phyloP scores from a whole-genome alignment of 2,888 invertebrate species.

The Meiosimyza platycephala region DNA sequence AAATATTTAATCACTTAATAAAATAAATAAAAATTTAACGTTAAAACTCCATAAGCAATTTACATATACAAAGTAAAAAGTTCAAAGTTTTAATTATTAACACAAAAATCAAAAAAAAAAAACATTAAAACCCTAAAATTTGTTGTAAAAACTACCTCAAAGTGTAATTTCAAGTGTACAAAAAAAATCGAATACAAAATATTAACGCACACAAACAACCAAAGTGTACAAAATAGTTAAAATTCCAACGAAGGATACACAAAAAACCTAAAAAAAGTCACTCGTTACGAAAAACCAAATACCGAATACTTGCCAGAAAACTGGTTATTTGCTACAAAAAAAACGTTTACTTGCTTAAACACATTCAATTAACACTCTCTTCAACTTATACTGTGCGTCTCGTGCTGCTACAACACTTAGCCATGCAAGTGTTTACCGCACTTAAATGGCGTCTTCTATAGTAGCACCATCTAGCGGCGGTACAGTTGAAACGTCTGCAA shows the following conservation, averaged over 20 bases:
- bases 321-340: not conserved
- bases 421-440: constrained; percentile 59
- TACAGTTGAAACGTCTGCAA: constrained; percentile 60
- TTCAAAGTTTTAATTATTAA: constrained; percentile 39
- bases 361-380: not conserved
- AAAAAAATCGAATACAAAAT: constrained; percentile 41
- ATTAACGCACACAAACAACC: constrained; percentile 4
- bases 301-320: not conserved
- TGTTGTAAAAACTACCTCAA: constrained; percentile 49
- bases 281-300: not conserved
- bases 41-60: constrained; percentile 45
- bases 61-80: constrained; percentile 40
- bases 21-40: constrained; percentile 46
- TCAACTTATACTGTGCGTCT: constrained; percentile 32
- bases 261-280: constrained; percentile 7
- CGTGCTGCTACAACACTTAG: constrained; percentile 44
- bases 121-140: constrained; percentile 18
- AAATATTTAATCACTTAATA: constrained; percentile 36
- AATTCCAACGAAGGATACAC: constrained; percentile 47
- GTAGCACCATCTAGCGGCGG: constrained; percentile 66
- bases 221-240: constrained; percentile 41
- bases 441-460: constrained; percentile 67
- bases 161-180: constrained; percentile 53
- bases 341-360: not conserved
- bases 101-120: constrained; percentile 10